Evolutionary conservation across 2,888 invertebrate genomes (phyloP).

Genomic region (Zonitis immaculata): DNA sequence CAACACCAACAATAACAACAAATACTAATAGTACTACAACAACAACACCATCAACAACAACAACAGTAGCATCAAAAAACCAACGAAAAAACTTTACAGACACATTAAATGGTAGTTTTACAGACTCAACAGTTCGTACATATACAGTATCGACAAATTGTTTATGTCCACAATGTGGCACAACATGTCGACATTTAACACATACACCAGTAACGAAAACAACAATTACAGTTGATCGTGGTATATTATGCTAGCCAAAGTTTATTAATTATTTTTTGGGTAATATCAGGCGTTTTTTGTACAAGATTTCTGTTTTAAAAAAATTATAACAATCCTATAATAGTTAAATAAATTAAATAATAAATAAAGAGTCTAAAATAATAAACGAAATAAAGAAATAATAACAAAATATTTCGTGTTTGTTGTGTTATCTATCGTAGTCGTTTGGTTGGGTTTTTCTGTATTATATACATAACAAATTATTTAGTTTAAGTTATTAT

Average conservation of each 20-base stretch:
- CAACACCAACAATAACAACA: constrained; percentile 4
- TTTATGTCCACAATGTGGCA: constrained; percentile 50
- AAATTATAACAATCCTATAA: background rate
- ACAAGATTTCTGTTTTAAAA: no score
- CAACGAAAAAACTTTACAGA: constrained; percentile 38
- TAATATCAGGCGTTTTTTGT: background rate
- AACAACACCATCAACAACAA: constrained; percentile 17
- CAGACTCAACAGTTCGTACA: constrained; percentile 41
- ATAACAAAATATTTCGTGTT: background rate
- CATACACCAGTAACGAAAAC: constrained; percentile 47
- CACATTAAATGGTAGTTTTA: constrained; percentile 36
- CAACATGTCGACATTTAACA: constrained; percentile 47
- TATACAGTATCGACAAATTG: constrained; percentile 44
- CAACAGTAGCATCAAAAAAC: constrained; percentile 22
- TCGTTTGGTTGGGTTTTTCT: constrained; percentile 11
- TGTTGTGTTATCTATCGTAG: background rate
- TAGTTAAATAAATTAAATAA: background rate
- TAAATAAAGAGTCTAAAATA: background rate
- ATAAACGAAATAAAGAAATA: no score
- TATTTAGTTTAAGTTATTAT: constrained; percentile 31
- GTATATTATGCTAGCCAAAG: constrained; percentile 50
- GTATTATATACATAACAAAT: constrained; percentile 7
- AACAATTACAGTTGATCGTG: constrained; percentile 49
- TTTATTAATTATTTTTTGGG: background rate
- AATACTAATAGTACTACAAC: no score